phyloP scores from a whole-genome alignment of 1,140 invertebrate genomes.

The Papilio aristodemus region DNA sequence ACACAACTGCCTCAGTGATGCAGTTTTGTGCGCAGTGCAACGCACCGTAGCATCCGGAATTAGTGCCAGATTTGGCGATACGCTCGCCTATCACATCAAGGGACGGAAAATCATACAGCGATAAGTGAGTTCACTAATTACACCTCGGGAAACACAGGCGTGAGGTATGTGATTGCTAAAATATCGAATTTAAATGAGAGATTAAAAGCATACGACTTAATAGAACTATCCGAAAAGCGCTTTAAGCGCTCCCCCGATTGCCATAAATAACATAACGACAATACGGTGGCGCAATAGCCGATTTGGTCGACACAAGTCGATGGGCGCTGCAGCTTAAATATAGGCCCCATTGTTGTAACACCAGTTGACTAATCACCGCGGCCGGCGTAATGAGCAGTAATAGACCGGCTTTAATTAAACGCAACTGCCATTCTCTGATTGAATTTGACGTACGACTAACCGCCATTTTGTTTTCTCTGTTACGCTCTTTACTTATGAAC shows the following conservation, averaged over 20 bases:
- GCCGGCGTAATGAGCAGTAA: slow-evolving; percentile 45
- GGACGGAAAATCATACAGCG: too few species aligned
- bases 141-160: too few species aligned
- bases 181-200: too few species aligned
- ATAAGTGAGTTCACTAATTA: too few species aligned
- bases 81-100: too few species aligned
- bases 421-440: slow-evolving; percentile 33
- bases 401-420: slow-evolving; percentile 55
- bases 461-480: slow-evolving; percentile 33
- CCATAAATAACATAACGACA: slow-evolving; percentile 35
- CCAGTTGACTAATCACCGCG: slow-evolving; percentile 59
- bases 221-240: slow-evolving; percentile 13
- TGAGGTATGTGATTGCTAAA: too few species aligned
- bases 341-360: slow-evolving; percentile 58
- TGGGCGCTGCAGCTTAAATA: slow-evolving; percentile 52
- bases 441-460: slow-evolving; percentile 32
- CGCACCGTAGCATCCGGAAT: too few species aligned
- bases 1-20: too few species aligned
- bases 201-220: neutral
- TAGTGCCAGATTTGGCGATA: too few species aligned
- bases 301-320: slow-evolving; percentile 52
- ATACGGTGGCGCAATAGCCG: slow-evolving; percentile 49
- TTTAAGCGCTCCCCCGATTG: slow-evolving; percentile 6
- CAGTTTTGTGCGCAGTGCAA: too few species aligned
- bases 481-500: neutral